Conservation (phyloP, 1,140 invertebrate genomes). For the Apis mellifera region Amel_HAv3.1 CM009941.2:5783001-5783500, state of each 20-base stretch:
- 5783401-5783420: slow-evolving; percentile 7
- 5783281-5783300: slow-evolving; percentile 71
- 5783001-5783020: background rate
- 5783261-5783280: slow-evolving; percentile 65
- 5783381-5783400: slow-evolving; percentile 58
- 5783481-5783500: background rate
- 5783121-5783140: slow-evolving; percentile 52
- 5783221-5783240: slow-evolving; percentile 51
- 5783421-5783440: background rate
- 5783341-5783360: slow-evolving; percentile 51
- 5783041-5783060: background rate
- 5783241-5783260: slow-evolving; percentile 44
- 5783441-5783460: slow-evolving; percentile 26
- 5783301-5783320: background rate
- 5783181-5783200: slow-evolving; percentile 44
- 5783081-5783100: slow-evolving; percentile 9
- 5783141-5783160: slow-evolving; percentile 23
- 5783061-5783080: slow-evolving; percentile 8
- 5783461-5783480: background rate
- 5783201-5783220: slow-evolving; percentile 56
- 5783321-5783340: slow-evolving; percentile 41
- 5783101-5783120: slow-evolving; percentile 55
- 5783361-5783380: slow-evolving; percentile 45
- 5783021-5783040: background rate
- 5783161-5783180: slow-evolving; percentile 1